Evolutionary conservation across 2,113 vertebrate species (phyloP), one percentile per base, ranked within the genome.

Genomic region (Archocentrus centrarchus): DNA sequence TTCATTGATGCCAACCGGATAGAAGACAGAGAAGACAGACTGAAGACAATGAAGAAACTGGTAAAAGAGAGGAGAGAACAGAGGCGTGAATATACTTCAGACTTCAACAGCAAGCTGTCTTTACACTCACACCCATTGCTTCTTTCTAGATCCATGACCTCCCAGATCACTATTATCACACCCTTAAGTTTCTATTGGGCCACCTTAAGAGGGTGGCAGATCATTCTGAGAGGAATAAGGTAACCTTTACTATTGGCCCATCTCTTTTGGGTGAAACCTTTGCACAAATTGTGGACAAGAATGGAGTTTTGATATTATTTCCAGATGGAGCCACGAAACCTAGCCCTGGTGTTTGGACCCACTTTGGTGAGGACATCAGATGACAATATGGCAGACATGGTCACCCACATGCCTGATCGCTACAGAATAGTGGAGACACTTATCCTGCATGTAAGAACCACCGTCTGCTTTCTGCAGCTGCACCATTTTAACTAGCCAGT

Each of bases 311-410:
- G 6, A 24, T 22, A 0, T 11, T 7, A 11, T 77, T 66, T 24
- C 39, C 93, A 99, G 98, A 99, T 99, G 98, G 98, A 99, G 70
- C 97, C 98, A 1, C 96, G 98, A 70, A 99, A 99, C 93, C 93
- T 99, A 84, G 98, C 98, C 1, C 92, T 99, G 92, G 98, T 99
- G 81, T 99, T 99, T 0, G 98, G 98, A 68, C 98, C 98, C 9
- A 99, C 98, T 0, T 92, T 99, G 90, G 98, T 99, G 77, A 94
- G 98, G 15, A 99, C 98, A 0, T 99, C 98, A 0, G 98, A 99
- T 91, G 98, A 99, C 95, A 99, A 98, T 92, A 99, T 99, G 98
- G 98, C 96, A 0, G 97, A 99, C 93, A 99, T 99, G 98, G 98
- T 99, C 91, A 99, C 97, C 0, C 98, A 99, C 94, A 99, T 99